Base-by-base conservation (phyloP, 1,140 invertebrate genomes). In the Heterodera schachtii region DNA sequence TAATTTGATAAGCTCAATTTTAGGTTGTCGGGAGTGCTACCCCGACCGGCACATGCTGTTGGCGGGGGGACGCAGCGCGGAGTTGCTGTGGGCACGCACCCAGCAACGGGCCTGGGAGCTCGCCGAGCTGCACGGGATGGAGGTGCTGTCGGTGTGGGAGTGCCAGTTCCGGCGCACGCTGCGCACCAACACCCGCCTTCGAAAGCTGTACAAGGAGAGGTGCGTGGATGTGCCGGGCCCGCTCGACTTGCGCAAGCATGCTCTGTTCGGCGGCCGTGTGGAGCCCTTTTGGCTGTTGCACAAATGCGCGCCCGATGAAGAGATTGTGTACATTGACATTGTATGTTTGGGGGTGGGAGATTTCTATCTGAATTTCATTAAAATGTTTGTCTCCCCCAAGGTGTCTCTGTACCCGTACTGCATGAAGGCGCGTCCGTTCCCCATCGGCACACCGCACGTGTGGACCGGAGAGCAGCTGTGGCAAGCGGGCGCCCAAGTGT, bases 331-430 rank as follows among this genome's bases (percentile, higher is more conserved):
- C 57, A 64, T 64, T 64, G 57, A 64, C 57, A 64, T 64, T 64
- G 57, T 64, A 19, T 16, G 57, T 64, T 13, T n/a, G n/a, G n/a
- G n/a, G n/a, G n/a, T n/a, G n/a, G n/a, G n/a, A n/a, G n/a, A n/a
- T n/a, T n/a, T n/a, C n/a, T n/a, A n/a, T 60, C 19, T 16, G 5
- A 2, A 5, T 60, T n/a, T 19, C 1, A 19, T 4, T 19, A 19
- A 19, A 64, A 5, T 5, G 16, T 64, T 64, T 5, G 4, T 60
- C 19, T 75, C 8, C 1, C 1, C 44, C 11, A 3, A 78, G 77
- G 77, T 78, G 13, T 31, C n/a, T 5, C 43, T 78, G 13, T 78
- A 78, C 60, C 77, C 77, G 6, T 78, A 75, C 41, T 64, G 64
- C 21, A 78, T 78, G 77, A 78, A 78, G 19, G 13, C 60, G 13